Conservation (phyloP, 2,113 vertebrate genomes). For the Gulo gulo region DNA sequence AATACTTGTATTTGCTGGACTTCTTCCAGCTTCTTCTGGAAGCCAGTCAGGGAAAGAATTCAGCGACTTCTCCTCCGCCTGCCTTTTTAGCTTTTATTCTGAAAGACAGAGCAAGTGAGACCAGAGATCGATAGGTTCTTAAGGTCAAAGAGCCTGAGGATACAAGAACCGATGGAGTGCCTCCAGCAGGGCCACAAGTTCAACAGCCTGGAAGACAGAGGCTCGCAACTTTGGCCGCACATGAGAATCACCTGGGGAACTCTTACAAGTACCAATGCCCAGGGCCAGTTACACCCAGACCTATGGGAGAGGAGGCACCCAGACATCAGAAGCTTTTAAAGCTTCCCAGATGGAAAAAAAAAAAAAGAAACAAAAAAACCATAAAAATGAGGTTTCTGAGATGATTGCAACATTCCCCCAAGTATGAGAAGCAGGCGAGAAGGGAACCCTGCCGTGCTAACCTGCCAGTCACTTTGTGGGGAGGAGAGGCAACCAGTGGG, state of each 20-base stretch:
- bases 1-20: conserved; percentile 31
- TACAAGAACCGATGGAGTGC: neutral
- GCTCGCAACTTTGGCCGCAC: neutral
- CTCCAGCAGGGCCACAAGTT: neutral
- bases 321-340: neutral
- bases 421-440: neutral
- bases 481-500: neutral
- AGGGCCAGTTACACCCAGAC: neutral
- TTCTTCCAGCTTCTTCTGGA: conserved; percentile 56
- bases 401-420: neutral
- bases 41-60: conserved; percentile 13
- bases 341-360: neutral
- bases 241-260: neutral
- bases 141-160: neutral
- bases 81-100: neutral
- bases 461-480: neutral
- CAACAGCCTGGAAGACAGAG: neutral
- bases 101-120: conserved; percentile 20
- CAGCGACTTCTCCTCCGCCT: neutral
- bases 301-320: neutral
- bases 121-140: neutral
- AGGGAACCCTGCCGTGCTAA: neutral
- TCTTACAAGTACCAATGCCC: neutral
- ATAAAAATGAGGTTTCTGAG: neutral
- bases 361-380: neutral